Base-by-base conservation (phyloP, 2,888 invertebrate genomes). In the Thecocarcelia acutangulata region DNA sequence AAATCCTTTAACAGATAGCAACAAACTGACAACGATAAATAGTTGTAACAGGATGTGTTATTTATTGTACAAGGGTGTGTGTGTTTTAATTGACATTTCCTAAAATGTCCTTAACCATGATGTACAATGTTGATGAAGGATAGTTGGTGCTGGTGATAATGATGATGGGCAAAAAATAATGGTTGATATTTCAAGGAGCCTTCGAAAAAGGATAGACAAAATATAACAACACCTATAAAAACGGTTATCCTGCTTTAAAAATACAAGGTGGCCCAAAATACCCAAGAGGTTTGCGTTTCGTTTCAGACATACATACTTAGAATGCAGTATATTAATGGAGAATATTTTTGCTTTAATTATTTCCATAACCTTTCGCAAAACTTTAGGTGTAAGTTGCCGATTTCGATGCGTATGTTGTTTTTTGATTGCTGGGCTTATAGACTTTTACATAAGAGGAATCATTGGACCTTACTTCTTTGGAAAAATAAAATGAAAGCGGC, bases 61-160 rank as follows among this genome's bases (percentile, higher is more conserved):
- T 54, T 5, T 33, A 9, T 8, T 33, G 33, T 5, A 24, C 5
- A 5, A 24, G 33, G 3, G 9, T 9, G 1, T 19, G 50, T 59
- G 37, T 64, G 48, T 63, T 61, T 19, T 44, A 81, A 76, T 76
- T 76, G 76, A 68, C 72, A 81, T 81, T 81, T 76, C 76, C 76
- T 17, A 61, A 76, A 56, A 76, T 68, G 76, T 56, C 70, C 77
- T 77, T 64, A 63, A 59, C 69, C 56, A 56, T 77, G 63, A 63
- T 9, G 50, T 42, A 44, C 48, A 50, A 50, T 46, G 19, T 2
- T 19, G 19, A 12, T 8, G 33, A 4, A 37, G 28, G 0, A 56
- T 46, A 37, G 17, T 0, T 42, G 50, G 9, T 40, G 63, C 15
- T 52, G 44, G 12, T 46, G 44, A 61, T 54, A 46, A 40, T 52